phyloP scores from a whole-genome alignment of 2,888 invertebrate species.

The Leptinotarsa tumamoca region DNA sequence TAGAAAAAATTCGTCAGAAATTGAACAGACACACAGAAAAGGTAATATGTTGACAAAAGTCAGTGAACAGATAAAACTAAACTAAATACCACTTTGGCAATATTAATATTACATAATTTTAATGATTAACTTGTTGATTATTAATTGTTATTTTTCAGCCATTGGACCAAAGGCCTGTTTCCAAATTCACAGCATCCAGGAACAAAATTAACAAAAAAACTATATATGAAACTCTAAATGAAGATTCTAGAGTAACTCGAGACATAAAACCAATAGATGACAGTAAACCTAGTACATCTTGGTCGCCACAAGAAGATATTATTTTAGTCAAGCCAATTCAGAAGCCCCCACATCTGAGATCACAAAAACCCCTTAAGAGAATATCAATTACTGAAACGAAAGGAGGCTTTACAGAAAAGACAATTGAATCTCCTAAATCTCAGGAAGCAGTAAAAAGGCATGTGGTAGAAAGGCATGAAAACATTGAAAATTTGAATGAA shows the following conservation, averaged over 20 bases:
- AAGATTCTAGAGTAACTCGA: conserved; percentile 54
- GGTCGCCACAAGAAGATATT: conserved; percentile 60
- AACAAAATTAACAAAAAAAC: conserved; percentile 36
- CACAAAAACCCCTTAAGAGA: conserved; percentile 73
- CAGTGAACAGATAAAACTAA: background rate
- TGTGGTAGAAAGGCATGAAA: conserved; percentile 43
- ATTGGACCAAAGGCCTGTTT: conserved; percentile 50
- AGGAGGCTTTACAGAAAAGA: conserved; percentile 22
- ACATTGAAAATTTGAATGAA: conserved; percentile 26
- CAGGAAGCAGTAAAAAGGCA: conserved; percentile 43
- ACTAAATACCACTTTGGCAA: background rate
- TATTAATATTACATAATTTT: background rate
- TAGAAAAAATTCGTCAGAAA: conserved; percentile 68
- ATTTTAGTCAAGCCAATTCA: conserved; percentile 67
- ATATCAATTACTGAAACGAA: conserved; percentile 61
- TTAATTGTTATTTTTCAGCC: conserved; percentile 38
- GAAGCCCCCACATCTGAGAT: conserved; percentile 75
- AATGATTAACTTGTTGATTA: too few species aligned
- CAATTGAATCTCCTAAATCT: conserved; percentile 21
- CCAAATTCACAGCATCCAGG: conserved; percentile 59
- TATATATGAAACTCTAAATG: conserved; percentile 41
- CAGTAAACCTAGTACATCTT: conserved; percentile 61
- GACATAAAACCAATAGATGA: conserved; percentile 65
- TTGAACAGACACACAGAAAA: conserved; percentile 34
- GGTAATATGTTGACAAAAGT: conserved; percentile 21